Conservation (phyloP, 2,888 invertebrate genomes). For the Drosophila pseudotalamancana region DNA sequence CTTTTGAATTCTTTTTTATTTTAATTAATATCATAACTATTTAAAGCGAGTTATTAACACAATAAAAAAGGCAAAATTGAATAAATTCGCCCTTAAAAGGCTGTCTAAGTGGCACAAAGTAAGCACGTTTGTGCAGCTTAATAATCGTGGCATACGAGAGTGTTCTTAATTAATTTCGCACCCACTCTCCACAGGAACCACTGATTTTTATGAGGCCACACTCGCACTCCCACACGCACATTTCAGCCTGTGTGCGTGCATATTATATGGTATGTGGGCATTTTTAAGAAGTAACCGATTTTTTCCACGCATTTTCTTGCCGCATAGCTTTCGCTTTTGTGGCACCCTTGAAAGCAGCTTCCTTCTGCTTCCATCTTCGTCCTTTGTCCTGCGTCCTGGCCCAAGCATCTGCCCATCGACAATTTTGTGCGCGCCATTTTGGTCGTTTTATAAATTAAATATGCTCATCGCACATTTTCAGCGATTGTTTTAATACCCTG, state of each 20-base stretch:
- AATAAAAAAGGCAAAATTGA: too few species aligned
- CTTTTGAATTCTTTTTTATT: too few species aligned
- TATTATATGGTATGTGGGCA: conserved; percentile 73
- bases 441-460: conserved; percentile 73
- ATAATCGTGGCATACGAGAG: conserved; percentile 18
- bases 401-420: conserved; percentile 26
- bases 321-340: conserved; percentile 15
- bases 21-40: too few species aligned
- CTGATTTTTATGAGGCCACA: conserved; percentile 69
- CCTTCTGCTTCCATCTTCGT: neutral
- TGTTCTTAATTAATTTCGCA: conserved; percentile 68
- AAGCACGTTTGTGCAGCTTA: neutral
- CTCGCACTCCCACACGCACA: conserved; percentile 4
- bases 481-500: conserved; percentile 48
- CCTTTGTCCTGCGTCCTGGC: neutral
- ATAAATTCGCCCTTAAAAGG: too few species aligned
- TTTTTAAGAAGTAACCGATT: conserved; percentile 76
- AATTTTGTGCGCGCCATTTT: conserved; percentile 56
- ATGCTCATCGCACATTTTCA: conserved; percentile 59
- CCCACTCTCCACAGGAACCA: conserved; percentile 40
- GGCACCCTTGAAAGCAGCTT: conserved; percentile 28
- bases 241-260: conserved; percentile 35
- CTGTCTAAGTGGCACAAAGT: neutral
- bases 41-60: too few species aligned
- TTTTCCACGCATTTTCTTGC: conserved; percentile 51